These are phyloP conservation scores for Pelodiscus sinensis DNA, from an alignment of 2,113 vertebrate species.

Conservation along the genomic window DNA sequence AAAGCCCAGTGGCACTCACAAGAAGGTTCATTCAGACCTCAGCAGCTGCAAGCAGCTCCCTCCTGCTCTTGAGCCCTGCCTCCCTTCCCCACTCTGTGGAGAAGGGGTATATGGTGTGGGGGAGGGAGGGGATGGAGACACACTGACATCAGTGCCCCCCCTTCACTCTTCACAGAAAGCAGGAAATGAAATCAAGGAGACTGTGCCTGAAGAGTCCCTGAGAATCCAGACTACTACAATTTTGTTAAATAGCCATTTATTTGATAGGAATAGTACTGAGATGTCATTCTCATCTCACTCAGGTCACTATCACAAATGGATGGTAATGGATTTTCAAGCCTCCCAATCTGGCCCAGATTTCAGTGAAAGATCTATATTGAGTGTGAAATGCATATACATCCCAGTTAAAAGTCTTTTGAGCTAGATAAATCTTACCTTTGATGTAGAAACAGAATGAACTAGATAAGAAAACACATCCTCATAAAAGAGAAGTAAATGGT, in stretches of 20 bases:
- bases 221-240: rapidly evolving
- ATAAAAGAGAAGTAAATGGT: neutral
- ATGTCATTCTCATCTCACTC: neutral
- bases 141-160: no score
- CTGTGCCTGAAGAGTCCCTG: neutral
- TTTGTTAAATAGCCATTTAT: neutral
- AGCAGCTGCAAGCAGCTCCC: no score
- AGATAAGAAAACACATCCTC: neutral
- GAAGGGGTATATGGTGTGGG: no score
- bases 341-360: no score
- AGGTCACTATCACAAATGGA: neutral
- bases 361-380: neutral
- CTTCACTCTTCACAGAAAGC: no score
- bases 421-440: neutral
- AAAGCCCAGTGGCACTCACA: no score
- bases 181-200: neutral
- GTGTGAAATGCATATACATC: neutral
- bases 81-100: no score
- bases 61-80: no score
- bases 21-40: no score
- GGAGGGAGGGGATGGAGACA: no score
- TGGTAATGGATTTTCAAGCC: rapidly evolving
- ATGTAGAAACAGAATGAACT: rapidly evolving
- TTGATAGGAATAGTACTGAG: rapidly evolving
- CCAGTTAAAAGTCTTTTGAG: neutral